phyloP scores from a whole-genome alignment of 1,140 invertebrate species.

The Aphelenchoides fujianensis region DNA sequence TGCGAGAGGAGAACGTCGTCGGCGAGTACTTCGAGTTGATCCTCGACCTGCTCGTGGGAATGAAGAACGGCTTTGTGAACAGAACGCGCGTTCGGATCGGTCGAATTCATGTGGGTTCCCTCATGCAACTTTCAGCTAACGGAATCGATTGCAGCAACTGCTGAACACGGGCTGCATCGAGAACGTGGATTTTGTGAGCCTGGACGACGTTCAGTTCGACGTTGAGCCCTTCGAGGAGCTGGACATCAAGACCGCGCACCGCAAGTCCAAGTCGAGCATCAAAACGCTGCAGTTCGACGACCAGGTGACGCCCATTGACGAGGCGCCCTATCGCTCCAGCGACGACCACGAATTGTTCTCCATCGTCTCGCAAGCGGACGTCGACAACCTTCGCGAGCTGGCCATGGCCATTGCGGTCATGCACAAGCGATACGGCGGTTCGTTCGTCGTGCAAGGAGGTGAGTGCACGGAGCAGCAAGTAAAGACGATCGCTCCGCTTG shows the following conservation, averaged over 20 bases:
- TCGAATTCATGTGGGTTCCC: constrained; percentile 77
- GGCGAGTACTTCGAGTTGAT: constrained; percentile 95
- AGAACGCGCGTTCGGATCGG: constrained; percentile 90
- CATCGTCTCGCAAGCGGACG: constrained; percentile 52
- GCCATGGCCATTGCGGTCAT: constrained; percentile 56
- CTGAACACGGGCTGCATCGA: constrained; percentile 59
- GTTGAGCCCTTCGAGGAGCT: constrained; percentile 51
- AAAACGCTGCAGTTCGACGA: constrained; percentile 35
- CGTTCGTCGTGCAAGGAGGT: constrained; percentile 51
- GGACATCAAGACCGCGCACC: constrained; percentile 40
- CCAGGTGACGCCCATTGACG: neutral
- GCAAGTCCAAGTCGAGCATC: constrained; percentile 47
- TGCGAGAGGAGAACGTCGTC: constrained; percentile 83
- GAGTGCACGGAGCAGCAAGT: neutral
- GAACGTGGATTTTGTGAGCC: constrained; percentile 57
- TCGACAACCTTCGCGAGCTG: constrained; percentile 46
- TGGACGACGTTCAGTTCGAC: constrained; percentile 57
- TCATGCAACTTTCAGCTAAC: constrained; percentile 2
- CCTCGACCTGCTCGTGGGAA: constrained; percentile 88
- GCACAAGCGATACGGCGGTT: constrained; percentile 46
- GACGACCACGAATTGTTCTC: constrained; percentile 51
- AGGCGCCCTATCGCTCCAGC: constrained; percentile 8
- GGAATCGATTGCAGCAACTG: constrained; percentile 50
- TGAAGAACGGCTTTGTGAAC: constrained; percentile 93
- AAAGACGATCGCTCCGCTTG: constrained; percentile 22